These are phyloP conservation scores for Cryptocheilus praepositus DNA, from an alignment of 2,888 invertebrate genomes.

Conservation along the genomic window DNA sequence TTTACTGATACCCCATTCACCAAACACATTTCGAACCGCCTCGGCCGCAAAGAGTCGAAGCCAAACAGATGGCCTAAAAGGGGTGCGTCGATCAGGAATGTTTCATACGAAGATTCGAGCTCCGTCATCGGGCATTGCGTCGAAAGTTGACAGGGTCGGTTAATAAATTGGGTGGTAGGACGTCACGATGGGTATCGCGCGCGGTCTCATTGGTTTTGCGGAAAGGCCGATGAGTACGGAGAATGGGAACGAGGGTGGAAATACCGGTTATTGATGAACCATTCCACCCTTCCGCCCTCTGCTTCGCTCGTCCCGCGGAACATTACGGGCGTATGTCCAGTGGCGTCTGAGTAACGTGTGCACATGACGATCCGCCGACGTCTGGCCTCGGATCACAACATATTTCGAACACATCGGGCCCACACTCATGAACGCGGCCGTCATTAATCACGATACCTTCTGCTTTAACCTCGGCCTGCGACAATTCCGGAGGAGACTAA, in stretches of 20 bases:
- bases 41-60: too few species aligned
- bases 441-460: slow-evolving; percentile 47
- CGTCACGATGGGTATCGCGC: slow-evolving; percentile 17
- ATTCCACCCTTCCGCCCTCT: slow-evolving; percentile 27
- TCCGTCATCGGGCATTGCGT: slow-evolving; percentile 10
- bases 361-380: slow-evolving; percentile 40
- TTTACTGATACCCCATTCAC: too few species aligned
- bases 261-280: slow-evolving; percentile 59
- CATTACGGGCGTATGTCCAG: slow-evolving; percentile 32
- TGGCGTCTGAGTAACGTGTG: slow-evolving; percentile 30
- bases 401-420: slow-evolving; percentile 39
- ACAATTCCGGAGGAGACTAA: too few species aligned
- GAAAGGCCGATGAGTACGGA: slow-evolving; percentile 33
- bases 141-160: slow-evolving; percentile 35
- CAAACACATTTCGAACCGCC: too few species aligned
- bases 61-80: too few species aligned
- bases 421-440: slow-evolving; percentile 18
- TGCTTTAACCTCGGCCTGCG: slow-evolving; percentile 13
- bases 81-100: too few species aligned
- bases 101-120: too few species aligned
- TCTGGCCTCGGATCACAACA: slow-evolving; percentile 38
- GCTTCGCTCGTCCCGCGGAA: slow-evolving; percentile 3
- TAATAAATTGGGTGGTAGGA: slow-evolving; percentile 49
- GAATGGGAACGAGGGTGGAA: slow-evolving; percentile 33
- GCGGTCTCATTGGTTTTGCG: slow-evolving; percentile 49